Conservation (phyloP, 2,113 vertebrate genomes). For the Sclerurus mexicanus region DNA sequence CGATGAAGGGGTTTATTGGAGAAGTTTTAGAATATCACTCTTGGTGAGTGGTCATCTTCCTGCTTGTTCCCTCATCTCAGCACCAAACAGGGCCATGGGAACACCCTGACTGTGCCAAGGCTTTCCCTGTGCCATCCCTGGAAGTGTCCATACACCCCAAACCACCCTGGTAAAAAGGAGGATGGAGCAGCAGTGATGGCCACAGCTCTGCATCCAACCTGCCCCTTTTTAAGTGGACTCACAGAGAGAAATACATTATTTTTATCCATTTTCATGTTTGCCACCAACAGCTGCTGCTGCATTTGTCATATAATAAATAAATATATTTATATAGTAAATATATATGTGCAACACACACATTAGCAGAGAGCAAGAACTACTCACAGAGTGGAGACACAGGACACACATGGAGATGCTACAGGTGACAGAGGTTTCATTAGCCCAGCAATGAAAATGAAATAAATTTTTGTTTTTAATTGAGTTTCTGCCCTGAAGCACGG, state of each 20-base stretch:
- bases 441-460: slow-evolving; percentile 4
- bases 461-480: slow-evolving; percentile 14
- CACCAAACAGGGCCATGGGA: background rate
- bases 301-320: background rate
- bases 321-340: background rate
- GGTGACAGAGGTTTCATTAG: background rate
- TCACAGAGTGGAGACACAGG: fast-evolving
- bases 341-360: background rate
- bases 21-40: background rate
- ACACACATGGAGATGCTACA: background rate
- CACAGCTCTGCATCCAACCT: background rate
- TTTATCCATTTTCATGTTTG: background rate
- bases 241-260: background rate
- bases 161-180: background rate
- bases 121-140: background rate
- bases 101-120: background rate
- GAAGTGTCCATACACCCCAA: background rate
- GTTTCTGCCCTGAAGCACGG: slow-evolving; percentile 9
- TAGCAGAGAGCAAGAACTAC: background rate
- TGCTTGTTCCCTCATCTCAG: fast-evolving
- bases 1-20: background rate
- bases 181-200: background rate
- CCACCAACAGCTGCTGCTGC: background rate
- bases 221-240: fast-evolving
- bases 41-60: background rate